Conservation (phyloP, 2,113 vertebrate genomes). For the Tauraco erythrolophus region DNA sequence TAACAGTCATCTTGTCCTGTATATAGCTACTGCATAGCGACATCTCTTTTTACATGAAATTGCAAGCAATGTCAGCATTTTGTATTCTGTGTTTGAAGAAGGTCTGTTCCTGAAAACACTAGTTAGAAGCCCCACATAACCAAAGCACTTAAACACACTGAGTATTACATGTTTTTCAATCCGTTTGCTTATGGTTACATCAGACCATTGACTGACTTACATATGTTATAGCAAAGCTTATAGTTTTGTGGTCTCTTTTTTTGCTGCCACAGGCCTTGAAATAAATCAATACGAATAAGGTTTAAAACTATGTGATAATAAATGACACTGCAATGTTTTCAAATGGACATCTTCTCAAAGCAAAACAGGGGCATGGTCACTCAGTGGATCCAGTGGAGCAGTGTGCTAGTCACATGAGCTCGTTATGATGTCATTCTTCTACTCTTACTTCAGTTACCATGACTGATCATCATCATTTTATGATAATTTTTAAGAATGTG, state of each 20-base stretch:
- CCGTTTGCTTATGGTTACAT: background rate
- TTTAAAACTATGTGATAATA: background rate
- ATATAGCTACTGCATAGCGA: background rate
- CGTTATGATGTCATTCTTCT: rapidly evolving
- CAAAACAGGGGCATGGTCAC: background rate
- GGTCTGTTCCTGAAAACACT: background rate
- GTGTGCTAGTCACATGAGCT: background rate
- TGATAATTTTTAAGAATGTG: background rate
- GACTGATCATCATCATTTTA: background rate
- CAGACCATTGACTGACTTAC: background rate
- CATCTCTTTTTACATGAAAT: background rate
- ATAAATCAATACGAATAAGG: background rate
- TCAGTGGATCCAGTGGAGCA: background rate
- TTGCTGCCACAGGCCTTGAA: background rate
- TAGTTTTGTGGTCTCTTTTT: background rate
- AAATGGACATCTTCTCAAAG: background rate
- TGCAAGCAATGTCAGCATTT: background rate
- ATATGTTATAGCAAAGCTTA: background rate
- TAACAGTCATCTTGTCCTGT: background rate
- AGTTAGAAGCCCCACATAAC: too few relatives aligned
- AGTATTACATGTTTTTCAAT: background rate
- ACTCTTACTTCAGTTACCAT: background rate
- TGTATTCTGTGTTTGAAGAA: background rate
- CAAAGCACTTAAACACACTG: too few relatives aligned
- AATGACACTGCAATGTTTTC: background rate